Percentiles rank a stretch among this genome's conserved stretches.
Conservation (phyloP, 2,888 invertebrate genomes). For the Lepidocyrtoides sp. region DNA sequence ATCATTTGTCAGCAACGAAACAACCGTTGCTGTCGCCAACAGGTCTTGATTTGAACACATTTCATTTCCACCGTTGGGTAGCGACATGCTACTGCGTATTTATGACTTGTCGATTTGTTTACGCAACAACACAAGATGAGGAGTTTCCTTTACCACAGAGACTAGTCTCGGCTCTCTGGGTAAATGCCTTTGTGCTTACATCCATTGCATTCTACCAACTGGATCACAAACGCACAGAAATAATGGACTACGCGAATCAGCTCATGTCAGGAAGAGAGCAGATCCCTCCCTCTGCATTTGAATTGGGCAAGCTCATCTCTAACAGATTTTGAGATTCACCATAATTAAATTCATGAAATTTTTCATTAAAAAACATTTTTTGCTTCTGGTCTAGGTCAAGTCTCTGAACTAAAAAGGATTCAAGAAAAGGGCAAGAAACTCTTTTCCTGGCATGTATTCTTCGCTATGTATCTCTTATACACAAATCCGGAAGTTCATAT, state of each 20-base stretch:
- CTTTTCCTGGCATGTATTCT: background rate
- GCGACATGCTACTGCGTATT: background rate
- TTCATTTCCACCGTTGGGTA: background rate
- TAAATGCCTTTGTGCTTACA: background rate
- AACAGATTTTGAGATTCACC: too few species aligned
- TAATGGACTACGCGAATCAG: conserved; percentile 15
- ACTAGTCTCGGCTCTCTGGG: background rate
- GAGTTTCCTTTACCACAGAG: conserved; percentile 23
- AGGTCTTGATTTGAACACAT: background rate
- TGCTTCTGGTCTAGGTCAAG: too few species aligned
- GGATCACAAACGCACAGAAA: background rate
- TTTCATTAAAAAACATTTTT: background rate
- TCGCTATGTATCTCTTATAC: conserved; percentile 14
- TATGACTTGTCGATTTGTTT: background rate
- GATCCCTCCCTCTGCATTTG: background rate
- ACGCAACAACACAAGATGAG: background rate
- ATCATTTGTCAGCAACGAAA: background rate
- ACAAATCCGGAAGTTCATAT: conserved; percentile 40
- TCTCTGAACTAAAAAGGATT: background rate
- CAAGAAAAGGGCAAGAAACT: background rate
- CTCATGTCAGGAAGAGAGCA: background rate
- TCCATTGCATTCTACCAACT: conserved; percentile 21
- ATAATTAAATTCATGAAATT: too few species aligned
- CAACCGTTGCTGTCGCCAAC: background rate
- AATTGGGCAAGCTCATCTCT: too few species aligned